These are phyloP conservation scores for Sitobion miscanthi DNA, from an alignment of 1,140 invertebrate genomes.

Conservation along the genomic window DNA sequence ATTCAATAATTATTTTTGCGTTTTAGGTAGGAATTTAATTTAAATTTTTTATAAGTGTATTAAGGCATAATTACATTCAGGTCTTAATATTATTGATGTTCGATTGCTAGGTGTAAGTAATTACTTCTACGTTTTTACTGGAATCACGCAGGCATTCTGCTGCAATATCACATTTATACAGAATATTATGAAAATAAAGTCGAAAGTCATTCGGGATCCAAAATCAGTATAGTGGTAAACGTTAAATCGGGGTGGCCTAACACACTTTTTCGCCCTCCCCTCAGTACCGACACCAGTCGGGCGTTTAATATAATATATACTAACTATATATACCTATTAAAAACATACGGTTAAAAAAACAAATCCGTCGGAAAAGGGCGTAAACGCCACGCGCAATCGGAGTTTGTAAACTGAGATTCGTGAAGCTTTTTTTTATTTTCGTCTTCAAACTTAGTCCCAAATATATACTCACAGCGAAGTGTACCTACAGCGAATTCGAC, in stretches of 20 bases:
- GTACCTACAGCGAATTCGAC: background rate
- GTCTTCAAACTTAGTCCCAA: background rate
- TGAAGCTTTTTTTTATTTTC: background rate
- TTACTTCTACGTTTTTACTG: background rate
- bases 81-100: background rate
- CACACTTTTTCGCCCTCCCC: no score
- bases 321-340: no score
- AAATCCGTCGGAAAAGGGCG: background rate
- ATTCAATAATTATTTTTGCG: no score
- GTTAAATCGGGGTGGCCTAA: background rate
- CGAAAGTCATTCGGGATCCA: no score
- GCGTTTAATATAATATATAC: no score
- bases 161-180: background rate
- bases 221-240: no score
- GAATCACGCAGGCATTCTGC: background rate
- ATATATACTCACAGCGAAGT: background rate
- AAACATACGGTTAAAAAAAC: no score
- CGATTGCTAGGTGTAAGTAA: background rate
- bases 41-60: background rate
- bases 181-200: no score
- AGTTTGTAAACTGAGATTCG: background rate
- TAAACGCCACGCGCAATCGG: no score
- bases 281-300: background rate
- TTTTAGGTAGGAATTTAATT: no score
- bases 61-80: no score